Evolutionary conservation across 1,140 invertebrate genomes (phyloP).

Genomic region (Pseudomyrmex cubaensis): DNA sequence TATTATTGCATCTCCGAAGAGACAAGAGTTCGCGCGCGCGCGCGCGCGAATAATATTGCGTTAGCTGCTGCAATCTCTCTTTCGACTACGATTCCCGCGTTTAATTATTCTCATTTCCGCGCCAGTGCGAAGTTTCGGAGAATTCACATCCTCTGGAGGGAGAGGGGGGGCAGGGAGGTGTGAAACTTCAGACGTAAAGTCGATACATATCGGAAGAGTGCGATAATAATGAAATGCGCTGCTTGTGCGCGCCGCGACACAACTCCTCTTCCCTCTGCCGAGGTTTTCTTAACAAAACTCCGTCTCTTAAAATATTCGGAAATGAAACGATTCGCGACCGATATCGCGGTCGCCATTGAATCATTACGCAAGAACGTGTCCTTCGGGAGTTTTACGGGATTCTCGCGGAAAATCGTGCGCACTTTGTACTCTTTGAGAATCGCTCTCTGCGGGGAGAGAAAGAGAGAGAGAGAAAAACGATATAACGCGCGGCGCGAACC

Average conservation of each 20-base stretch:
- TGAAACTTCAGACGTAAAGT: slow-evolving; percentile 50
- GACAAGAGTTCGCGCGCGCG: background rate
- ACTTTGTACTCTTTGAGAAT: slow-evolving; percentile 27
- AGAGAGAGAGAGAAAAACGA: background rate
- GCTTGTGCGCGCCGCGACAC: background rate
- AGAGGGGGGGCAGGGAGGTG: background rate
- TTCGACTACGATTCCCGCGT: slow-evolving; percentile 10
- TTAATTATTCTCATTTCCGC: slow-evolving; percentile 50
- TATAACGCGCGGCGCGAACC: background rate
- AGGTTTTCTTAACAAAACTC: background rate
- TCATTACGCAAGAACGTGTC: slow-evolving; percentile 31
- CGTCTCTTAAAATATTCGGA: slow-evolving; percentile 9
- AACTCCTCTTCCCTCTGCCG: background rate
- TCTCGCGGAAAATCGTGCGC: slow-evolving; percentile 25
- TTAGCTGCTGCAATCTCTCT: slow-evolving; percentile 19
- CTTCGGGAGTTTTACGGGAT: slow-evolving; percentile 34
- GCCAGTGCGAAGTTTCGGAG: slow-evolving; percentile 9
- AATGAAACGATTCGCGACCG: slow-evolving; percentile 18
- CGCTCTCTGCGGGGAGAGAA: slow-evolving; percentile 11
- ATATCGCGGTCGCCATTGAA: slow-evolving; percentile 35
- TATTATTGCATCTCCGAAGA: background rate
- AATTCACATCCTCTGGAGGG: background rate
- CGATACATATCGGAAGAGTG: slow-evolving; percentile 52
- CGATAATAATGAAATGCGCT: slow-evolving; percentile 46
- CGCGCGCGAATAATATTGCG: background rate